These are phyloP conservation scores for Characodon lateralis DNA, from an alignment of 2,797 vertebrate genomes.

Conservation along the genomic window DNA sequence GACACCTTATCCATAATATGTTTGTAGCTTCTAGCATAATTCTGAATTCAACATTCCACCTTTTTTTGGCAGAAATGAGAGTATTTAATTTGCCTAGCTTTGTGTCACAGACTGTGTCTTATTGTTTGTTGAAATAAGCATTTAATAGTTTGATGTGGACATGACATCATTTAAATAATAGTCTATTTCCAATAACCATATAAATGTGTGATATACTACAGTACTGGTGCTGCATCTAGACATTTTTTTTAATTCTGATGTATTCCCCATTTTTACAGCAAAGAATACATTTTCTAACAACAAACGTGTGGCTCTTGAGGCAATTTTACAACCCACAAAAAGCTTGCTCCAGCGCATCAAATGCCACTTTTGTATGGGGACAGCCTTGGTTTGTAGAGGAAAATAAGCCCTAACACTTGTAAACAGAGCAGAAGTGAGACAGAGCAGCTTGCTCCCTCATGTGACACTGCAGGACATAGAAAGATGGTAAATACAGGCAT, in stretches of 20 bases:
- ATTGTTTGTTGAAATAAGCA: background rate
- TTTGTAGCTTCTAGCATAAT: background rate
- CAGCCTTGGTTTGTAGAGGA: constrained; percentile 22
- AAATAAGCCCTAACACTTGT: constrained; percentile 41
- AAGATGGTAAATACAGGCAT: constrained; percentile 62
- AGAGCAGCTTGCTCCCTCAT: constrained; percentile 49
- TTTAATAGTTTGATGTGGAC: background rate
- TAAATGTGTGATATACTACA: background rate
- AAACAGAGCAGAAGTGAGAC: constrained; percentile 48
- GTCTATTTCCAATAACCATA: background rate
- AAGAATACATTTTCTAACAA: background rate
- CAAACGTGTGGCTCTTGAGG: constrained; percentile 1
- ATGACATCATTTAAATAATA: background rate
- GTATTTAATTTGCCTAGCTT: background rate
- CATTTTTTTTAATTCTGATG: background rate
- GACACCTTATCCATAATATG: background rate
- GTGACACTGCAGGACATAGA: constrained; percentile 63
- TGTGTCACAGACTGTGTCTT: background rate
- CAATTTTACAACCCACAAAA: constrained; percentile 29
- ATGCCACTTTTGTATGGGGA: constrained; percentile 18
- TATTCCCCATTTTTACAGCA: background rate
- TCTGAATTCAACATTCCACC: background rate
- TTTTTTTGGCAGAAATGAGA: background rate
- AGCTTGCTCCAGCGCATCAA: constrained; percentile 23
- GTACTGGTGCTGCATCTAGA: background rate